Evolutionary conservation across 1,140 invertebrate species (phyloP).

Genomic region (Schmidtea mediterranea): DNA sequence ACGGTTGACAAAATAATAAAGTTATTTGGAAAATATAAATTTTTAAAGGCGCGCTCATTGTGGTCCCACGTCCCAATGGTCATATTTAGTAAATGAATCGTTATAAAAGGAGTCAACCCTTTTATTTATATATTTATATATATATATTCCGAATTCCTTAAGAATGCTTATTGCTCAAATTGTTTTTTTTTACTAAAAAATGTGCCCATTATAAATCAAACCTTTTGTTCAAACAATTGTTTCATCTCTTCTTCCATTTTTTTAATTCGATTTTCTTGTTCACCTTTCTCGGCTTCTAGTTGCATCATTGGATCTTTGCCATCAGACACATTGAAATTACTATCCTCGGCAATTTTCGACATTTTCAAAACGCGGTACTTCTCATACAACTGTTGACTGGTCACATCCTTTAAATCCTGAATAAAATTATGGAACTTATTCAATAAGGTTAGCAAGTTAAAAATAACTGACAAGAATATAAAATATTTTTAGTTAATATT

Average conservation of each 20-base stretch:
- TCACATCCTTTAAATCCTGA: not conserved
- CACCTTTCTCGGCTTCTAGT: slow-evolving; percentile 84
- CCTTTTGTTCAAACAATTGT: slow-evolving; percentile 66
- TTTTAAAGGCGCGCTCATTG: too few species aligned
- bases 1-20: too few species aligned
- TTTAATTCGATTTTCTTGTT: slow-evolving; percentile 64
- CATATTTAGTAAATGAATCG: too few species aligned
- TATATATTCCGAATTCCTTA: too few species aligned
- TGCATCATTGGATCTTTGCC: slow-evolving; percentile 71
- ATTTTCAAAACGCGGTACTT: not conserved
- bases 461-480: not conserved
- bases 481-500: too few species aligned
- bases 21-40: too few species aligned
- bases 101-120: too few species aligned
- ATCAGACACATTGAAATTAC: not conserved
- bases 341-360: not conserved
- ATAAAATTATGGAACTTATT: not conserved
- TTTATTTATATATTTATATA: too few species aligned
- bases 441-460: not conserved
- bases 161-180: too few species aligned
- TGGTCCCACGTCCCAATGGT: too few species aligned
- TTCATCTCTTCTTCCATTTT: slow-evolving; percentile 33
- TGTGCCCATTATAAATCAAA: too few species aligned
- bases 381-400: not conserved
- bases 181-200: too few species aligned